Evolutionary conservation across 1,140 invertebrate genomes (phyloP).

Genomic region (Anthonomus grandis): DNA sequence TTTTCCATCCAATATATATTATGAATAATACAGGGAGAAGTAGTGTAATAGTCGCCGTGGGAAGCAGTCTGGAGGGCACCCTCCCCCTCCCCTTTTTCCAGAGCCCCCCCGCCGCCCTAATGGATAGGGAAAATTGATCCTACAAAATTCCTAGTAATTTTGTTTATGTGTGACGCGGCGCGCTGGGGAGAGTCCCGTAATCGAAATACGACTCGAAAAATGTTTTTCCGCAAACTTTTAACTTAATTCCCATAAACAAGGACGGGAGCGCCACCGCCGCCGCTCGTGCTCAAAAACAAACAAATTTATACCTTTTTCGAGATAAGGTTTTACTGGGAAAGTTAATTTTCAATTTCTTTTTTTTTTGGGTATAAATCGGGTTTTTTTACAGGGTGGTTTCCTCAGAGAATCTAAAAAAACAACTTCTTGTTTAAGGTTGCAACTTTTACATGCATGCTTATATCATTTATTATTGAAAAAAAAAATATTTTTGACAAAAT

Average conservation of each 20-base stretch:
- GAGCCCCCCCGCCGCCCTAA: slow-evolving; percentile 39
- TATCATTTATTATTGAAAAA: no score
- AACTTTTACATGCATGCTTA: no score
- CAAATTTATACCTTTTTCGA: slow-evolving; percentile 23
- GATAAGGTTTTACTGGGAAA: no score
- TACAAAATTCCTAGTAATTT: slow-evolving; percentile 48
- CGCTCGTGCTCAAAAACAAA: slow-evolving; percentile 22
- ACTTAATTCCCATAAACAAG: slow-evolving; percentile 31
- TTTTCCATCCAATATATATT: slow-evolving; percentile 35
- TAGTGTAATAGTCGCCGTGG: slow-evolving; percentile 44
- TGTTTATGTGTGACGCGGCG: slow-evolving; percentile 44
- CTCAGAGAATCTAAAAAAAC: no score
- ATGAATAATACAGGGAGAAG: slow-evolving; percentile 44
- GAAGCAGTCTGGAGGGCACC: slow-evolving; percentile 34
- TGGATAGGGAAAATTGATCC: slow-evolving; percentile 46
- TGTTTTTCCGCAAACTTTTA: slow-evolving; percentile 28
- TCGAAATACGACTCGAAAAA: slow-evolving; percentile 28
- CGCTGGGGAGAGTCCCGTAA: slow-evolving; percentile 22
- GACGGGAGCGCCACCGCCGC: no score
- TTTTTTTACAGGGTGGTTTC: no score
- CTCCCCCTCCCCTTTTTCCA: no score
- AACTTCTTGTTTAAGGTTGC: no score
- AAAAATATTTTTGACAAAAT: no score
- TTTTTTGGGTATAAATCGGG: no score
- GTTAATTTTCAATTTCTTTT: no score